Evolutionary conservation across 2,888 invertebrate genomes (phyloP), one percentile per base, ranked within the genome.

Genomic region (Aethes cnicana): DNA sequence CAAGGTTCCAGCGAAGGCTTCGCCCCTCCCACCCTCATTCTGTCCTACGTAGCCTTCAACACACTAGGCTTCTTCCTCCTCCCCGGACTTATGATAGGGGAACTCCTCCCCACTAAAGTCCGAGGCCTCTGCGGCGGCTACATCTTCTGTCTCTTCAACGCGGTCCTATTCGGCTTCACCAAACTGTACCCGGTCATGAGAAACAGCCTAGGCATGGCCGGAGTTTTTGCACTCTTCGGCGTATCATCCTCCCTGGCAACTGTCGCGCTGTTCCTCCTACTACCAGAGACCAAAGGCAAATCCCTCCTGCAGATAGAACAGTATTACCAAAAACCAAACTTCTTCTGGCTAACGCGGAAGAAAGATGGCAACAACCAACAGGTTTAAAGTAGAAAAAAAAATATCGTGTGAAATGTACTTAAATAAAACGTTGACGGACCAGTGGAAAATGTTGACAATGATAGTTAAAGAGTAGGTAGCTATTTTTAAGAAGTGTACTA

Each of bases 271-370:
- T 94, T 92, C 72, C 80, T 94, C 0, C 86, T 94, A 49, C 78
- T 95, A 26, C 95, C 95, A 6, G 95, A 95, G 80, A 95, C 95
- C 0, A 95, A 94, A 73, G 93, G 93, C 25, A 91, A 92, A 53
- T 93, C 92, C 4, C 79, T 95, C 30, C 88, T 92, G 46, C 93
- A 95, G 77, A 95, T 95, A 59, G 95, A 95, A 77, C 94, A 95
- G 80, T 95, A 95, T 75, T 95, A 95, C 69, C 91, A 92, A 62
- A 92, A 92, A 61, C 79, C 91, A 25, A 93, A 92, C 68, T 88
- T 92, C 69, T 65, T 93, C 48, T 94, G 94, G 94, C 72, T 90
- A 30, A 86, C 84, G 4, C 83, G 91, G 39, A 83, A 90, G 54
- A 90, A 84, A 53, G 62, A 50, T 32, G 54, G 68, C 3, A 70